Evolutionary conservation across 2,113 vertebrate species (phyloP).

Genomic region (Pomatorhinus ruficollis): DNA sequence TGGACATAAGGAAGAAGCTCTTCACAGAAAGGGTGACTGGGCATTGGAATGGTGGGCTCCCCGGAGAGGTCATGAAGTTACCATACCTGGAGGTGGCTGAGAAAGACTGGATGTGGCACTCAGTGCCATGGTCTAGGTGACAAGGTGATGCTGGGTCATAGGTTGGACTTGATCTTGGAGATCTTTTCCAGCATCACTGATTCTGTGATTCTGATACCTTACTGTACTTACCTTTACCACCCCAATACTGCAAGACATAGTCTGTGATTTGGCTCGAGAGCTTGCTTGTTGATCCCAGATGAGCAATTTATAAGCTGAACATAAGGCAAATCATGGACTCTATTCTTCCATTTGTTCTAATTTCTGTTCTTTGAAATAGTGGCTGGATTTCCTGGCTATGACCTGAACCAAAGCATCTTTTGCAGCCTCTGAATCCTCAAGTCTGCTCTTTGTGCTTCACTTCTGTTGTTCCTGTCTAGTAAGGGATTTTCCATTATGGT

Average conservation of each 20-base stretch:
- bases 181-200: background rate
- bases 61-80: background rate
- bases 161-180: background rate
- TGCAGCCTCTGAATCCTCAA: background rate
- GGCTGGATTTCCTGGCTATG: background rate
- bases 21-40: background rate
- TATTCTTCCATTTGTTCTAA: background rate
- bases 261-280: background rate
- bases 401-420: background rate
- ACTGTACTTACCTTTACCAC: background rate
- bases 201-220: background rate
- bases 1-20: background rate
- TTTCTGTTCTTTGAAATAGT: background rate
- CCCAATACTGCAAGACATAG: background rate
- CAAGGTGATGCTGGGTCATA: background rate
- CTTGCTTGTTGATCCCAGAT: background rate
- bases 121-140: background rate
- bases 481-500: background rate
- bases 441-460: background rate
- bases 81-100: background rate
- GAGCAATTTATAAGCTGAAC: background rate
- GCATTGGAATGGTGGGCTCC: background rate
- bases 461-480: background rate
- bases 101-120: background rate
- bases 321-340: fast-evolving